A percentile compares a stretch with the other conserved stretches of the same genome.
Evolutionary conservation across 2,113 vertebrate species (phyloP).

Genomic region (Petaurus breviceps): DNA sequence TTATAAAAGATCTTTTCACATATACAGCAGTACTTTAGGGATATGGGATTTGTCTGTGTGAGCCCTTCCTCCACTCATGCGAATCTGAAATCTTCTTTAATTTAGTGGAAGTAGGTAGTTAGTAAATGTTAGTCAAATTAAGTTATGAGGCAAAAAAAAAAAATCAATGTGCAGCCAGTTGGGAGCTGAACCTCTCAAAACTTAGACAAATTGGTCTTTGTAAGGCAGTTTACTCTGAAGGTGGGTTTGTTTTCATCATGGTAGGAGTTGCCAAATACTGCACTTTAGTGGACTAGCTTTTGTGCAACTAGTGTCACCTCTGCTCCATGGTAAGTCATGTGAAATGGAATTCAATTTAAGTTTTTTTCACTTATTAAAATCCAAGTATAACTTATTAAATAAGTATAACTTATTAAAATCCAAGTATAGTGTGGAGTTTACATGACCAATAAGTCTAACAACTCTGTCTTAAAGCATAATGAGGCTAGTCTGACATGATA

Average conservation of each 20-base stretch:
- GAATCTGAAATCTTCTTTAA: not conserved
- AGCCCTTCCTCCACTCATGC: not conserved
- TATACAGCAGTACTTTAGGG: not conserved
- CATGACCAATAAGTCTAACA: not conserved
- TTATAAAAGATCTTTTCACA: not conserved
- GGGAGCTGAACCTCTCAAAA: not conserved
- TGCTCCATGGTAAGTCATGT: not conserved
- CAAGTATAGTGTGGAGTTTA: not conserved
- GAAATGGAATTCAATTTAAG: not conserved
- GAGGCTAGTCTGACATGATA: not conserved
- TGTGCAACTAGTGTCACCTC: not conserved
- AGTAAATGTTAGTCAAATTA: not conserved
- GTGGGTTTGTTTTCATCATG: not conserved
- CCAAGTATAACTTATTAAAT: too few relatives aligned
- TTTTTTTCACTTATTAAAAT: not conserved
- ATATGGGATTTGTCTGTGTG: not conserved
- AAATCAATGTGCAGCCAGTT: not conserved
- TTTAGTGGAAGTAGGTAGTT: not conserved
- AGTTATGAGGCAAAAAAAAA: not conserved
- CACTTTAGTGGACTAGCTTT: not conserved
- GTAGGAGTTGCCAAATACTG: not conserved
- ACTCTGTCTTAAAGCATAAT: not conserved
- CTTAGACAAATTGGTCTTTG: not conserved
- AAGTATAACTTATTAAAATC: not conserved
- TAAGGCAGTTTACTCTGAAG: not conserved